phyloP scores from a whole-genome alignment of 92 coral and sea anemone genomes.

The Palythoa heliodiscus region DNA sequence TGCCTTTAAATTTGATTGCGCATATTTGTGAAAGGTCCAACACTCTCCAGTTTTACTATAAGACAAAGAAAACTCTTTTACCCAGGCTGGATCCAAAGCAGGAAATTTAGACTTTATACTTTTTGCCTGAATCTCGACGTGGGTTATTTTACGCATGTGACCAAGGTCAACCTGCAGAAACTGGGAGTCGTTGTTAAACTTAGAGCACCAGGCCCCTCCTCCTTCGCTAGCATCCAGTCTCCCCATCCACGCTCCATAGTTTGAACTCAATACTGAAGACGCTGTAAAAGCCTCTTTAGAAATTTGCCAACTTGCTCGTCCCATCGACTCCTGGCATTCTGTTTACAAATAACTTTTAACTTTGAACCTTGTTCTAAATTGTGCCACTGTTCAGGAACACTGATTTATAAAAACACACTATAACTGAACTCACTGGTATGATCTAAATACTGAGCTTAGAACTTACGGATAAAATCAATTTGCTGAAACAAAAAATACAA shows the following conservation, averaged over 20 bases:
- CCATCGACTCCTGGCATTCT: slow-evolving; percentile 63
- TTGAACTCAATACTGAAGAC: slow-evolving; percentile 59
- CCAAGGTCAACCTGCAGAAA: slow-evolving; percentile 79
- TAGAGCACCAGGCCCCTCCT: slow-evolving; percentile 83
- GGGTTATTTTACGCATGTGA: slow-evolving; percentile 47
- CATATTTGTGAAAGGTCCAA: slow-evolving; percentile 47
- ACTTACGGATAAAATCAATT: too few relatives aligned
- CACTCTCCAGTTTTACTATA: slow-evolving; percentile 46
- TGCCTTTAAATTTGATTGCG: slow-evolving; percentile 2
- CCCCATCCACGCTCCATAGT: slow-evolving; percentile 77
- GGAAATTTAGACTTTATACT: slow-evolving; percentile 51
- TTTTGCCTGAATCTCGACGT: slow-evolving; percentile 70
- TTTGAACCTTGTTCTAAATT: neutral
- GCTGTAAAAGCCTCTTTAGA: slow-evolving; percentile 60
- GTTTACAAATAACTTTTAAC: neutral
- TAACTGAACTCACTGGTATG: too few relatives aligned
- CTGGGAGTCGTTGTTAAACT: slow-evolving; percentile 45
- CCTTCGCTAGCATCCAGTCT: slow-evolving; percentile 58
- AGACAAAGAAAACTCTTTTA: slow-evolving; percentile 45
- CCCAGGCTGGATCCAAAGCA: slow-evolving; percentile 63
- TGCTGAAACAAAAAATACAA: too few relatives aligned
- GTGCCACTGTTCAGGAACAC: neutral
- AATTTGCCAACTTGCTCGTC: slow-evolving; percentile 41
- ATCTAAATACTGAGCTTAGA: too few relatives aligned
- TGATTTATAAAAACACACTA: too few relatives aligned